A percentile compares a stretch with the other conserved stretches of the same genome.
phyloP scores from a whole-genome alignment of 2,113 vertebrate genomes.

The Taurulus bubalis region DNA sequence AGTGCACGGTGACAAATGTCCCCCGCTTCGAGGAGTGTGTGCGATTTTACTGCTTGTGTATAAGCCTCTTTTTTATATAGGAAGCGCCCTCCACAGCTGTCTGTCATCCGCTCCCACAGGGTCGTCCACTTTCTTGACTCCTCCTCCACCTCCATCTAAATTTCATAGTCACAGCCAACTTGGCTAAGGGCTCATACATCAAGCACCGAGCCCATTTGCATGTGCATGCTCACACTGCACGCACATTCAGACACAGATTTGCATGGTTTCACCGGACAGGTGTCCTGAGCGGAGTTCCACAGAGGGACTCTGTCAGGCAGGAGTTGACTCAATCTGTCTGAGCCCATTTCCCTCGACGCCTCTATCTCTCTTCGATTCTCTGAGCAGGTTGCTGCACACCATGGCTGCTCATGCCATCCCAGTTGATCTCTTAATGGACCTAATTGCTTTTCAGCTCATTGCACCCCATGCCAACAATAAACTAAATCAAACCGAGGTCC shows the following conservation, averaged over 20 bases:
- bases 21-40: constrained; percentile 8
- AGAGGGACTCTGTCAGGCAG: constrained; percentile 47
- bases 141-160: neutral
- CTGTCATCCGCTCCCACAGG: constrained; percentile 21
- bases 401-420: constrained; percentile 54
- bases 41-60: constrained; percentile 13
- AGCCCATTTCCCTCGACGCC: constrained; percentile 41
- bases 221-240: neutral
- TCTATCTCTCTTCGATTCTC: constrained; percentile 36
- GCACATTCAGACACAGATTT: constrained; percentile 14
- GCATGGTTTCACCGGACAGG: constrained; percentile 25
- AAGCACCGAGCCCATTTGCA: constrained; percentile 10
- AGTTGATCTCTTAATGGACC: constrained; percentile 76
- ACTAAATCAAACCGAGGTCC: constrained; percentile 69
- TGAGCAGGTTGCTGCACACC: constrained; percentile 46
- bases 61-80: neutral
- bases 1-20: constrained; percentile 41
- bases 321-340: constrained; percentile 63
- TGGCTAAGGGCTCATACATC: constrained; percentile 9
- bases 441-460: constrained; percentile 77
- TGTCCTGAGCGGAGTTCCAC: constrained; percentile 48
- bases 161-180: constrained; percentile 6
- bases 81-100: neutral
- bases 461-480: constrained; percentile 61
- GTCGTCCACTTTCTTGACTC: constrained; percentile 22